Conservation (phyloP, 2,888 invertebrate species). For the Erpobdella octoculata region DNA sequence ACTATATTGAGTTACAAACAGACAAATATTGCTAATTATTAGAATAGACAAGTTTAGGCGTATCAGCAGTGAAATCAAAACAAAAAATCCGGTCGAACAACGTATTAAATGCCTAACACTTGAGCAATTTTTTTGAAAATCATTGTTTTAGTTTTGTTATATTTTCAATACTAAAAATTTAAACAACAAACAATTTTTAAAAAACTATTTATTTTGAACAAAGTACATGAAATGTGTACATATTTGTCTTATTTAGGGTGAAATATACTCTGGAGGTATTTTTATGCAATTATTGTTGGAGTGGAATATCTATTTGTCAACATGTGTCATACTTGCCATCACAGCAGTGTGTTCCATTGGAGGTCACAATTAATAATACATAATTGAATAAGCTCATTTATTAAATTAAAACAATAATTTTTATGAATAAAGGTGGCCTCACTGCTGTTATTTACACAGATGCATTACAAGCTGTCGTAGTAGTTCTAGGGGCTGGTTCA, state of each 20-base stretch:
- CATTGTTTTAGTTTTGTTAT: too few relatives aligned
- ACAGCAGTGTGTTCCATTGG: conserved; percentile 54
- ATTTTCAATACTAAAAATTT: too few relatives aligned
- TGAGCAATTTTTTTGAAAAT: too few relatives aligned
- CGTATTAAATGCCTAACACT: too few relatives aligned
- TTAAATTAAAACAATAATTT: neutral
- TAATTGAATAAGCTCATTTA: neutral
- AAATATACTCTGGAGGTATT: conserved; percentile 36
- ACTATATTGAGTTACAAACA: too few relatives aligned
- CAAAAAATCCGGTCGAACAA: too few relatives aligned
- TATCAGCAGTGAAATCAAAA: too few relatives aligned
- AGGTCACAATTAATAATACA: conserved; percentile 35
- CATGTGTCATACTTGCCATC: conserved; percentile 46
- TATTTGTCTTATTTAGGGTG: conserved; percentile 35
- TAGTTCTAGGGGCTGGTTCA: conserved; percentile 54
- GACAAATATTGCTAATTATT: too few relatives aligned
- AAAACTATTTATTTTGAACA: neutral
- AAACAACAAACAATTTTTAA: too few relatives aligned
- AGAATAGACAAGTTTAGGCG: too few relatives aligned
- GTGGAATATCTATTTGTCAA: conserved; percentile 36
- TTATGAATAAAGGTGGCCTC: conserved; percentile 52
- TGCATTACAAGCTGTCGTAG: conserved; percentile 56
- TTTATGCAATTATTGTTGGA: conserved; percentile 36
- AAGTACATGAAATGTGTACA: neutral
- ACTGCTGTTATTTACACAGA: conserved; percentile 56